Evolutionary conservation across 2,113 vertebrate species (phyloP).

Genomic region (Dasyornis broadbenti): DNA sequence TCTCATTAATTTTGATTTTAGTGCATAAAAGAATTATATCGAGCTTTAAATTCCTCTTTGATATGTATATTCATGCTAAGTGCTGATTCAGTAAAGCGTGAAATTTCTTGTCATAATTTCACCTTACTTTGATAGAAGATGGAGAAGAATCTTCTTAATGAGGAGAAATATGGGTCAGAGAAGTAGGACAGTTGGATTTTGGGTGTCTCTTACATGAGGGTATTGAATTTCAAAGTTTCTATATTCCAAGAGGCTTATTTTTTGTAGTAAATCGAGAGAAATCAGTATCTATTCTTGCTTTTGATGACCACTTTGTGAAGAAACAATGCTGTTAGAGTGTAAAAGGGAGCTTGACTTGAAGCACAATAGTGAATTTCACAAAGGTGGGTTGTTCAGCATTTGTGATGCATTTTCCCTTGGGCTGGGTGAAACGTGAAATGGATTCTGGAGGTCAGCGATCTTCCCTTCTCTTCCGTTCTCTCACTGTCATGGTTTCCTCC

Average conservation of each 20-base stretch:
- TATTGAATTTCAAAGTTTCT: background rate
- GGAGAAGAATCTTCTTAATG: background rate
- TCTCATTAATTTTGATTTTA: background rate
- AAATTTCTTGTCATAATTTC: background rate
- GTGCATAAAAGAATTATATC: background rate
- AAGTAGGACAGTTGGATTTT: background rate
- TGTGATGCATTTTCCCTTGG: rapidly evolving
- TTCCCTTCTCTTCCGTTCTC: background rate
- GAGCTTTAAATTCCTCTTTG: background rate
- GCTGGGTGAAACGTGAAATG: background rate
- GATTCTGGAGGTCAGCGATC: background rate
- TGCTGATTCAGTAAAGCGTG: background rate
- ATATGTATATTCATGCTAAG: background rate
- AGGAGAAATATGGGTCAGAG: background rate
- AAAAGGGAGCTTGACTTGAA: background rate
- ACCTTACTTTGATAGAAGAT: background rate
- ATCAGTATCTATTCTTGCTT: background rate
- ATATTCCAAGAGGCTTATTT: background rate
- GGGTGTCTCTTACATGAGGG: background rate
- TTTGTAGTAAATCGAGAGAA: background rate
- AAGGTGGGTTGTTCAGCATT: background rate
- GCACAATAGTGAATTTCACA: background rate
- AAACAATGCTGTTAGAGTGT: background rate
- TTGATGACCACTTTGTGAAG: background rate
- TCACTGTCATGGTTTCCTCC: rapidly evolving